These are phyloP conservation scores for Origma solitaria DNA, from an alignment of 2,113 vertebrate genomes.

Conservation along the genomic window DNA sequence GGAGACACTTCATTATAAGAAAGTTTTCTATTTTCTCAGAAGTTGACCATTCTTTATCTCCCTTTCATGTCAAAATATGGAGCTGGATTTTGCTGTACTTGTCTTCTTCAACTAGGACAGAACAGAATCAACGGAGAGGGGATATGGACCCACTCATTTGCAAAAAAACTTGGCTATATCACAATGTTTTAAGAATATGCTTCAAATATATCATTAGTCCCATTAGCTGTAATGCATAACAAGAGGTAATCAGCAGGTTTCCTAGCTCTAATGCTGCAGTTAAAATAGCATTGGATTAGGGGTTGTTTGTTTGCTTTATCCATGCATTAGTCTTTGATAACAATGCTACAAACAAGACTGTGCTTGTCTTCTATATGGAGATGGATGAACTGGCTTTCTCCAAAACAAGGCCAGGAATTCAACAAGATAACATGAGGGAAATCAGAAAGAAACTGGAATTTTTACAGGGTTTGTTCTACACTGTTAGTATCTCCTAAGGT, in stretches of 20 bases:
- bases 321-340: constrained; percentile 29
- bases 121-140: not conserved
- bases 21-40: not conserved
- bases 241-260: not conserved
- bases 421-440: constrained; percentile 18
- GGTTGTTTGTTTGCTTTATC: constrained; percentile 54
- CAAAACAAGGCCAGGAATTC: constrained; percentile 16
- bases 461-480: not conserved
- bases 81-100: not conserved
- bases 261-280: not conserved
- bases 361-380: constrained; percentile 52
- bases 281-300: constrained; percentile 39
- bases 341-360: constrained; percentile 23
- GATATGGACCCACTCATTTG: not conserved
- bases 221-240: not conserved
- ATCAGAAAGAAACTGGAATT: constrained; percentile 32
- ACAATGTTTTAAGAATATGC: not conserved
- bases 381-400: constrained; percentile 39
- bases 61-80: not conserved
- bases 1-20: not conserved
- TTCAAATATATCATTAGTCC: not conserved
- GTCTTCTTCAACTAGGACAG: not conserved
- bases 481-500: not conserved
- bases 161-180: not conserved
- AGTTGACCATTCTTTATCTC: not conserved